A percentile compares a stretch with the other conserved stretches of the same genome.
These are phyloP conservation scores for Macrobrachium nipponense DNA, from an alignment of 1,140 invertebrate genomes.

Conservation along the genomic window DNA sequence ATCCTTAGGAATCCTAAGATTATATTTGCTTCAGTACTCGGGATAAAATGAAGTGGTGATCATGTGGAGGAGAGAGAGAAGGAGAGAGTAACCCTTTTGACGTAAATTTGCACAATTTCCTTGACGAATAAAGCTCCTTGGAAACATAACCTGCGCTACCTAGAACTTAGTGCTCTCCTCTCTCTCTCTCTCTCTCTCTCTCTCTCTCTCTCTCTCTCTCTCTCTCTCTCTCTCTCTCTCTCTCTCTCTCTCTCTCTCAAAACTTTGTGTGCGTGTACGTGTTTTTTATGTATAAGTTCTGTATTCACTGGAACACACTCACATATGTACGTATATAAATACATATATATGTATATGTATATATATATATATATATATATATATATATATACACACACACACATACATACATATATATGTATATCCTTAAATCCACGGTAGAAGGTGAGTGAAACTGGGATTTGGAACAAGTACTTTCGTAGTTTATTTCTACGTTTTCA, in stretches of 20 bases:
- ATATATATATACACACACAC: background rate
- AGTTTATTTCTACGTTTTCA: too few relatives aligned
- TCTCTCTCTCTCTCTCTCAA: background rate
- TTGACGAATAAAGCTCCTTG: too few relatives aligned
- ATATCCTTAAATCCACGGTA: background rate
- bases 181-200: background rate
- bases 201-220: background rate
- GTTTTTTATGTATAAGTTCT: background rate
- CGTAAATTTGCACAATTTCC: too few relatives aligned
- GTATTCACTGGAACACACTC: too few relatives aligned
- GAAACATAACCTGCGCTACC: too few relatives aligned
- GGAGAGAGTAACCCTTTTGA: too few relatives aligned
- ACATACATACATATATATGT: background rate
- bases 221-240: background rate
- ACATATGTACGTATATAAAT: background rate
- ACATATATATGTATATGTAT: background rate
- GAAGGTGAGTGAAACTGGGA: too few relatives aligned
- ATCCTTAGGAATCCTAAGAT: background rate
- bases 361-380: background rate
- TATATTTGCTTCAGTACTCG: too few relatives aligned
- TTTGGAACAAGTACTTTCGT: too few relatives aligned
- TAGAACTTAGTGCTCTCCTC: background rate
- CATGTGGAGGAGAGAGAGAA: too few relatives aligned
- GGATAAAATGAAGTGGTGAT: too few relatives aligned
- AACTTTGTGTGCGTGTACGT: background rate